phyloP scores from a whole-genome alignment of 2,797 vertebrate genomes.

The Sus cebifrons region DNA sequence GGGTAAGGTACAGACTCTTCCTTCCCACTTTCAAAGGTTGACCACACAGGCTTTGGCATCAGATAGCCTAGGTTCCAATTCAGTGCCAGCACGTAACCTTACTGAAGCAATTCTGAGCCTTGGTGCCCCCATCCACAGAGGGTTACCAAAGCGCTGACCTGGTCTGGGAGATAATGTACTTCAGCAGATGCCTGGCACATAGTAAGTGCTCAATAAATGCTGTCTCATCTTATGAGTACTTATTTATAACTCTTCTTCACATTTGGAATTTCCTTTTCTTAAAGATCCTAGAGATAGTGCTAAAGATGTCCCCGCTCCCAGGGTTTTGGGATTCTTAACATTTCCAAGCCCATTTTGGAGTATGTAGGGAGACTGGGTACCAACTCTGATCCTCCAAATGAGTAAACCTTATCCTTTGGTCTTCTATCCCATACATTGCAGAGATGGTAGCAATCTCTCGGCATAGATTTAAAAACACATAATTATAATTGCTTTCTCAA shows the following conservation, averaged over 20 bases:
- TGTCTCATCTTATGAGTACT: background rate
- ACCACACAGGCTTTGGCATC: background rate
- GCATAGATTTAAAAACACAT: background rate
- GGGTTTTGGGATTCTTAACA: background rate
- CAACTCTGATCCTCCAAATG: background rate
- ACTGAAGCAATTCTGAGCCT: background rate
- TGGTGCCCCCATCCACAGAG: background rate
- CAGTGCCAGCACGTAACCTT: background rate
- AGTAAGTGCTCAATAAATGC: background rate
- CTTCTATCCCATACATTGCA: background rate
- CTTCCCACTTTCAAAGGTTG: background rate
- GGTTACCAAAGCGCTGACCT: background rate
- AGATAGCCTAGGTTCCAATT: background rate
- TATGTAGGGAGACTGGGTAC: background rate
- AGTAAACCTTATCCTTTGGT: background rate
- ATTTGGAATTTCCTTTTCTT: slow-evolving; percentile 44
- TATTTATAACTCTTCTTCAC: slow-evolving; percentile 5
- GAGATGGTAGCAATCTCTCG: background rate
- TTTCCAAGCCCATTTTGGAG: slow-evolving; percentile 41
- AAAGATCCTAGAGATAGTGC: background rate
- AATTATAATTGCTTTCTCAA: background rate
- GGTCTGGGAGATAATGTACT: background rate
- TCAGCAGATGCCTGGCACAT: background rate
- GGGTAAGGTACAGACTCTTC: background rate
- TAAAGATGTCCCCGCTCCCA: background rate